Evolutionary conservation across 2,113 vertebrate genomes (phyloP).

Genomic region (Tetrax tetrax): DNA sequence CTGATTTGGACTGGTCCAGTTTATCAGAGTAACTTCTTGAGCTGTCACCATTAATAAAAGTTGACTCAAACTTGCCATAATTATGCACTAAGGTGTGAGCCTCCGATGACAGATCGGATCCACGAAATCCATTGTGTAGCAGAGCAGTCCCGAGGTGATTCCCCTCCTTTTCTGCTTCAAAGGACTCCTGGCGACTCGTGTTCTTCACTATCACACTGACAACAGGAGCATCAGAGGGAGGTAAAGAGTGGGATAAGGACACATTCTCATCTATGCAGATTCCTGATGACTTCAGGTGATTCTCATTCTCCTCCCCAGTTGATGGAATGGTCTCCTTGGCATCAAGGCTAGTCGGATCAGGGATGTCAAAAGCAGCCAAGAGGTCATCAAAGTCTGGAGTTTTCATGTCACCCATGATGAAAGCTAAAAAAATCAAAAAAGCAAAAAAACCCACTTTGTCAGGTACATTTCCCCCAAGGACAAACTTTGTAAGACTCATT

Average conservation of each 20-base stretch:
- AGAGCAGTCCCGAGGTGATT: slow-evolving; percentile 74
- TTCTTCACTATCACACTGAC: slow-evolving; percentile 98
- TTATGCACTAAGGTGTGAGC: slow-evolving; percentile 68
- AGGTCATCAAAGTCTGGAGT: slow-evolving; percentile 99
- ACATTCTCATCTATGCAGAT: slow-evolving; percentile 85
- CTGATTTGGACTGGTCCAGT: slow-evolving; percentile 77
- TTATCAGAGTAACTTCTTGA: slow-evolving; percentile 79
- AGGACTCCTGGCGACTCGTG: slow-evolving; percentile 88
- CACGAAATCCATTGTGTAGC: slow-evolving; percentile 89
- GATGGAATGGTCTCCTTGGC: slow-evolving; percentile 91
- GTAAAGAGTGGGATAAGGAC: slow-evolving; percentile 75
- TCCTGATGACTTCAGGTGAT: slow-evolving; percentile 83
- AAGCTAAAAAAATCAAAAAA: slow-evolving; percentile 65
- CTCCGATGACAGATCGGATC: slow-evolving; percentile 73
- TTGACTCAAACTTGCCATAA: slow-evolving; percentile 84
- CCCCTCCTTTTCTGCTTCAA: slow-evolving; percentile 83
- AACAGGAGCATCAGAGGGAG: slow-evolving; percentile 81
- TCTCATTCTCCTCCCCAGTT: slow-evolving; percentile 85
- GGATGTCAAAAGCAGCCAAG: slow-evolving; percentile 98
- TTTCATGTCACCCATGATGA: slow-evolving; percentile 99
- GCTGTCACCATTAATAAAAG: slow-evolving; percentile 87
- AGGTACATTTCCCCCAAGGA: neutral
- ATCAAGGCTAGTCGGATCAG: slow-evolving; percentile 92
- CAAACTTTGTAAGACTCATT: neutral
- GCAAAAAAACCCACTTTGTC: neutral